These are phyloP conservation scores for Aix galericulata DNA, from an alignment of 2,113 vertebrate species.

Conservation along the genomic window DNA sequence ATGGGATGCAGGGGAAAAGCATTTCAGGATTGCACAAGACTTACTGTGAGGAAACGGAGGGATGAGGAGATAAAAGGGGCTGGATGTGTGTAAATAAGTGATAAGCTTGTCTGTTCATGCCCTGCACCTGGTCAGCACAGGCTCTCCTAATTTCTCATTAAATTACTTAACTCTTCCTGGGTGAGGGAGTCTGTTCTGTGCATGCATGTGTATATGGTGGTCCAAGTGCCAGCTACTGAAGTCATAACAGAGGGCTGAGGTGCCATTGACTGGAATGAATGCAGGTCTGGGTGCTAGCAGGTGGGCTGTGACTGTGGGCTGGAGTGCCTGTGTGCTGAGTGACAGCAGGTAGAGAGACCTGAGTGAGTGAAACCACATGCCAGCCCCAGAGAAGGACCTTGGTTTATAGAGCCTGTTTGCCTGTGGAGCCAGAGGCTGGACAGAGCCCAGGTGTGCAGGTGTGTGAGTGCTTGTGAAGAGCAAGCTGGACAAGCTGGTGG, in stretches of 20 bases:
- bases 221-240: background rate
- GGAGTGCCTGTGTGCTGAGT: background rate
- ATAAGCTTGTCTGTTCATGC: background rate
- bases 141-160: background rate
- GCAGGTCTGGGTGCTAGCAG: fast-evolving
- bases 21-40: background rate
- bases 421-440: background rate
- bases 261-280: background rate
- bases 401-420: too few species aligned
- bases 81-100: background rate
- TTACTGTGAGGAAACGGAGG: background rate
- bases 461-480: background rate
- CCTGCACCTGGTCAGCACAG: too few species aligned
- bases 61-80: background rate
- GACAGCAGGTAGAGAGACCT: fast-evolving
- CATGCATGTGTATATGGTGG: too few species aligned
- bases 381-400: background rate
- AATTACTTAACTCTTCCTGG: background rate
- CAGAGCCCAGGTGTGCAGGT: too few species aligned
- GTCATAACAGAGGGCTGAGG: background rate
- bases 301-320: background rate
- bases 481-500: background rate
- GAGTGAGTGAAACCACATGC: background rate
- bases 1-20: background rate
- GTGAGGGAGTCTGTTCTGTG: background rate